Base-by-base conservation (phyloP, 1,140 invertebrate genomes). In the Brachionus paranguensis region DNA sequence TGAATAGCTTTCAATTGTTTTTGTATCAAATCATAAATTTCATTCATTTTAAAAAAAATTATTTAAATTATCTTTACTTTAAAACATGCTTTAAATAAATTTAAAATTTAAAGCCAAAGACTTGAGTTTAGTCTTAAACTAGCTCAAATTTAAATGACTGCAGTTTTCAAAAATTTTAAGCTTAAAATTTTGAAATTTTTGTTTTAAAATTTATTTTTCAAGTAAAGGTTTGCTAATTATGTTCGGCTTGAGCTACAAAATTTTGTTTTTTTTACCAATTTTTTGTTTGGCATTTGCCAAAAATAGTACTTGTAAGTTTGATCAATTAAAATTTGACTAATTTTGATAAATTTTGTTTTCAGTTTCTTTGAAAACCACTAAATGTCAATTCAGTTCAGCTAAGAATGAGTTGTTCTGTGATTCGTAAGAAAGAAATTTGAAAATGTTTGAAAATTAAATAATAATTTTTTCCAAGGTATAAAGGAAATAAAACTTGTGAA, bases 1-100 rank as follows among this genome's bases (percentile, higher is more conserved):
- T 72, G 68, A 17, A 72, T 72, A 7, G n/a, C 68, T 72, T 43
- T 72, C 37, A 72, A 72, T 72, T 72, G 68, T 10, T 43, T 72
- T 33, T 68, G 65, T n/a, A 68, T 68, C 65, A 68, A 68, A 29
- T 68, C 65, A 41, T 41, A 68, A 29, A 68, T 33, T 68, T 68
- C 65, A 37, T 68, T 68, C 65, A 68, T 68, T 33, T 12, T 68
- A 3, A 29, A 68, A 11, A 12, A n/a, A 33, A 33, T 68, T 33
- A n/a, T 29, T 68, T 68, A 33, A 33, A 33, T 68, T 41, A 68
- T 33, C 65, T 68, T 68, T 68, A 33, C 33, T 68, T 68, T 68
- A 68, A 68, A 68, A 33, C 65, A 68, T 68, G 65, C 65, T 68
- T 68, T 68, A 3, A 41, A 14, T 14, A 3, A 37, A 24, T 60